phyloP scores from a whole-genome alignment of 2,888 invertebrate species.

The Branchellion lobata region DNA sequence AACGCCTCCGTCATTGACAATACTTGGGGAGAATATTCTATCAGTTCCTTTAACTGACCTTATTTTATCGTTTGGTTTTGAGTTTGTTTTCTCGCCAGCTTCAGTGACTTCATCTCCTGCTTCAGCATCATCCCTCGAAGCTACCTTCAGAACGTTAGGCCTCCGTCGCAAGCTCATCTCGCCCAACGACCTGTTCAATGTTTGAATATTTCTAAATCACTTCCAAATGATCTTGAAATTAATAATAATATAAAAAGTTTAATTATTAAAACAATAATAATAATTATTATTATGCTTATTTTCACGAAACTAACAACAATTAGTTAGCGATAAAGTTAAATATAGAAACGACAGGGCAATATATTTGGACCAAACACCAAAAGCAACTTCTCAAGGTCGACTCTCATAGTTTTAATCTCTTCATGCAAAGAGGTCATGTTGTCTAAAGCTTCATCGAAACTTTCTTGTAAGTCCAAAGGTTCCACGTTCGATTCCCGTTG shows the following conservation, averaged over 20 bases:
- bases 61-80: not conserved
- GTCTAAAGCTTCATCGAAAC: not conserved
- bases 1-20: too few relatives aligned
- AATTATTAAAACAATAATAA: too few relatives aligned
- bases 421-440: not conserved
- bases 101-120: not conserved
- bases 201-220: too few relatives aligned
- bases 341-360: too few relatives aligned
- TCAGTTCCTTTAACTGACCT: too few relatives aligned
- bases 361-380: too few relatives aligned
- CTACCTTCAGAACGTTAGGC: constrained; percentile 10
- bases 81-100: not conserved
- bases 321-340: too few relatives aligned
- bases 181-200: constrained; percentile 5
- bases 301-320: too few relatives aligned
- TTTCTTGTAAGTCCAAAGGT: not conserved
- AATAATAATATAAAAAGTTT: too few relatives aligned
- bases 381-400: constrained; percentile 16
- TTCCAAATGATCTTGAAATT: too few relatives aligned
- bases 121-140: constrained; percentile 20
- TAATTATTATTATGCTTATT: too few relatives aligned
- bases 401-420: constrained; percentile 13
- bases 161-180: not conserved
- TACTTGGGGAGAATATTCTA: too few relatives aligned
- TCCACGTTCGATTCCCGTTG: not conserved